Evolutionary conservation across 2,797 vertebrate genomes (phyloP).

Genomic region (Neopelma chrysocephalum): DNA sequence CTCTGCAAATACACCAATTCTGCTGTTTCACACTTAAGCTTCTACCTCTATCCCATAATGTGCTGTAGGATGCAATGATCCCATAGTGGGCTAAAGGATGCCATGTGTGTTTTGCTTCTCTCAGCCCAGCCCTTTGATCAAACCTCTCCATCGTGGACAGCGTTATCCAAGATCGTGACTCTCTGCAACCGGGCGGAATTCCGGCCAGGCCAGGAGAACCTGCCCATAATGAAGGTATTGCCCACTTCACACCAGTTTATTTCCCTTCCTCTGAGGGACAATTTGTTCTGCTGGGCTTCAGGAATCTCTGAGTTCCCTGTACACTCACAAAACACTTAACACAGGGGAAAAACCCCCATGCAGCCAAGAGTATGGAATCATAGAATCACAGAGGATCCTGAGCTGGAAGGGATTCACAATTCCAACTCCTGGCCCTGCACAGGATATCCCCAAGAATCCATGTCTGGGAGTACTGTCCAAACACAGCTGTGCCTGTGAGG

Average conservation of each 20-base stretch:
- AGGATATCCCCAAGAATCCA: background rate
- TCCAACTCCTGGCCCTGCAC: background rate
- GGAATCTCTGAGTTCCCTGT: background rate
- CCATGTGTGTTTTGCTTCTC: background rate
- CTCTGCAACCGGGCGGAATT: slow-evolving; percentile 82
- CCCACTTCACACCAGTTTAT: background rate
- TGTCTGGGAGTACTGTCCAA: background rate
- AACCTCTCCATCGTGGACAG: slow-evolving; percentile 75
- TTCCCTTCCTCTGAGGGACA: background rate
- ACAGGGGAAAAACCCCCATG: fast-evolving
- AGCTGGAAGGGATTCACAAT: background rate
- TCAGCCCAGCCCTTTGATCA: slow-evolving; percentile 81
- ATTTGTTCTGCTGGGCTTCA: background rate
- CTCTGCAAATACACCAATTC: background rate
- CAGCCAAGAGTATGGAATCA: background rate
- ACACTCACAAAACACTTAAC: background rate
- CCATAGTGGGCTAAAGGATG: background rate
- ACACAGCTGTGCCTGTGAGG: background rate
- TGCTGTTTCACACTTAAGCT: background rate
- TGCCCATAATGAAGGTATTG: slow-evolving; percentile 83
- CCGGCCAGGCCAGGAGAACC: slow-evolving; percentile 74
- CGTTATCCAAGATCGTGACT: slow-evolving; percentile 75
- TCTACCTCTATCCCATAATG: no score
- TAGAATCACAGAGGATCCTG: background rate
- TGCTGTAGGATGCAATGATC: background rate